Percentiles rank a stretch among this genome's conserved stretches.
Evolutionary conservation across 2,113 vertebrate species (phyloP).

Genomic region (Cyanoderma ruficeps): DNA sequence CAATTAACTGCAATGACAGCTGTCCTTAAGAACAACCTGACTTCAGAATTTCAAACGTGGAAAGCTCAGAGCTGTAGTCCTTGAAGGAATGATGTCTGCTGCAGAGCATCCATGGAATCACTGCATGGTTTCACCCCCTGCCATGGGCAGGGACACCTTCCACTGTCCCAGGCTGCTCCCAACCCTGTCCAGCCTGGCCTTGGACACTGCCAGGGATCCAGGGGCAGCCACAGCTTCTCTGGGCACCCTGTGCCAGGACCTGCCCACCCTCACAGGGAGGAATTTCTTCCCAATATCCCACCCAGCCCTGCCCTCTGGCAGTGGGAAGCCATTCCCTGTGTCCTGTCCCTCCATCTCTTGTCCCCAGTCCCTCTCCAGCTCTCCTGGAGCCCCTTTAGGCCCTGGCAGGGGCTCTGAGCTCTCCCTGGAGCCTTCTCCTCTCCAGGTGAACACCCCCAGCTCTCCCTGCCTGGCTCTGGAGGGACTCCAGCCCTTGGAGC

Average conservation of each 20-base stretch:
- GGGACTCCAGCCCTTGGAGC: background rate
- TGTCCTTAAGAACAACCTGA: background rate
- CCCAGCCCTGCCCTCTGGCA: too few species aligned
- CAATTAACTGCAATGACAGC: background rate
- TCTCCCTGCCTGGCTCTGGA: background rate
- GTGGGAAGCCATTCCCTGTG: too few species aligned
- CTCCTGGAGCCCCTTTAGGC: too few species aligned
- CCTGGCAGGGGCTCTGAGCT: too few species aligned
- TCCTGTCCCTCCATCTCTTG: too few species aligned
- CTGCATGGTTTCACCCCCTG: background rate
- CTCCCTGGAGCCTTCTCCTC: too few species aligned
- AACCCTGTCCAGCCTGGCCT: fast-evolving
- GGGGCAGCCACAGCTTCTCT: background rate
- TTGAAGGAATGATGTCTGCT: background rate
- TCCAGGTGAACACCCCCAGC: background rate
- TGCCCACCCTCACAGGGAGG: background rate
- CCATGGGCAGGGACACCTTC: background rate
- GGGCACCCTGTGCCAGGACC: background rate
- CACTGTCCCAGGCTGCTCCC: fast-evolving
- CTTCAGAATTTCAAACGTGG: background rate
- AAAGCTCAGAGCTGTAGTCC: background rate
- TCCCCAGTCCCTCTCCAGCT: too few species aligned
- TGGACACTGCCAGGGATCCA: background rate
- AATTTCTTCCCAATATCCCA: too few species aligned
- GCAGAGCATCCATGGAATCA: background rate